Evolutionary conservation across 2,113 vertebrate genomes (phyloP), one percentile per base, ranked within the genome.

Genomic region (Plectropomus leopardus): DNA sequence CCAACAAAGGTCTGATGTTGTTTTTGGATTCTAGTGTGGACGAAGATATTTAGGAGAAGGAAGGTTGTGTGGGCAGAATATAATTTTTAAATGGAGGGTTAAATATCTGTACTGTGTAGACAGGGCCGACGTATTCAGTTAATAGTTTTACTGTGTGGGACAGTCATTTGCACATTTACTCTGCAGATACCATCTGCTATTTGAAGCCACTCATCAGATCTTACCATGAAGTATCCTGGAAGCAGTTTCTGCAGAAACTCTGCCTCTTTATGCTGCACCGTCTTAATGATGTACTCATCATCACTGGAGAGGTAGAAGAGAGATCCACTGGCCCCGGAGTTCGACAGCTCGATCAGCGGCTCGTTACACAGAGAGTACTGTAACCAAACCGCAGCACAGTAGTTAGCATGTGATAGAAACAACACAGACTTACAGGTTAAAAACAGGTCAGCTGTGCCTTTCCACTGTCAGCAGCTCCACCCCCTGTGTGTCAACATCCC

Each of bases 261-360:
- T 0, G 98, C 97, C 86, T 99, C 98, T 90, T 99, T 99, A 94
- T 98, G 97, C 87, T 98, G 98, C 64, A 98, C 97, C 0, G 97
- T 99, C 86, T 99, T 99, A 80, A 99, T 97, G 84, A 99, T 99
- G 83, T 97, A 99, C 72, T 99, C 98, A 0, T 99, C 98, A 1
- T 99, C 98, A 0, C 94, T 94, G 67, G 97, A 97, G 15, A 99
- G 95, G 1, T 98, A 99, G 93, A 99, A 99, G 2, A 99, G 89
- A 11, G 98, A 99, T 0, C 98, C 98, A 0, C 98, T 98, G 75
- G 98, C 98, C 0, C 98, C 98, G 0, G 98, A 95, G 91, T 95
- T 99, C 2, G 95, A 98, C 9, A 99, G 94, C 82, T 99, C 98
- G 0, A 99, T 98, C 76, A 98, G 94, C 0, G 95, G 65, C 30